These are phyloP conservation scores for Agelastica alni DNA, from an alignment of 2,888 invertebrate species.

Conservation along the genomic window DNA sequence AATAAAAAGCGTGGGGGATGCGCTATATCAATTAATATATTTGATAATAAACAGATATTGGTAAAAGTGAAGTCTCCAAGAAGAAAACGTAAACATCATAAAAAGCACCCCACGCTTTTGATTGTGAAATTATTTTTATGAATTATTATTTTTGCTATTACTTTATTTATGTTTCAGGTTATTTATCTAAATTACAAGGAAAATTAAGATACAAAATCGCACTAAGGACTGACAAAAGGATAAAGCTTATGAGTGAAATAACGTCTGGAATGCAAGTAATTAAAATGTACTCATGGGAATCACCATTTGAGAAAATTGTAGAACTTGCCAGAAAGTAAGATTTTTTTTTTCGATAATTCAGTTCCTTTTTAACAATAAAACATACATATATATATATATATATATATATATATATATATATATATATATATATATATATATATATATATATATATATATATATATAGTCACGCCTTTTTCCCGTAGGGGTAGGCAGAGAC, in stretches of 20 bases:
- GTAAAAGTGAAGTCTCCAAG: no score
- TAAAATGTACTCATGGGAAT: conserved; percentile 82
- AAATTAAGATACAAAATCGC: conserved; percentile 58
- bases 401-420: not conserved
- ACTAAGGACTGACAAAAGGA: conserved; percentile 65
- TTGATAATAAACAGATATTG: no score
- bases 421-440: not conserved
- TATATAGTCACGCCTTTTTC: no score
- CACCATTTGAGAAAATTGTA: conserved; percentile 68
- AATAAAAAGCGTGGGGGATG: no score
- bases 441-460: not conserved
- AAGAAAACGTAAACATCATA: no score
- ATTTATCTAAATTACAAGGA: conserved; percentile 57
- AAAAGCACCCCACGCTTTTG: no score
- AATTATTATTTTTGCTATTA: no score
- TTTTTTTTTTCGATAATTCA: no score
- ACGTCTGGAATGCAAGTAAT: conserved; percentile 74
- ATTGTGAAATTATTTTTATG: no score
- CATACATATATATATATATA: not conserved
- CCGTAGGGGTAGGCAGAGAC: no score
- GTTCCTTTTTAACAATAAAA: not conserved
- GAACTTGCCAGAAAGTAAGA: conserved; percentile 64
- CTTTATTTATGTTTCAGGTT: no score
- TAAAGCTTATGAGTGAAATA: conserved; percentile 75
- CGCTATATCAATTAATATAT: no score